Evolutionary conservation across 2,888 invertebrate species (phyloP), one percentile per base, ranked within the genome.

Genomic region (Mystacides longicornis): DNA sequence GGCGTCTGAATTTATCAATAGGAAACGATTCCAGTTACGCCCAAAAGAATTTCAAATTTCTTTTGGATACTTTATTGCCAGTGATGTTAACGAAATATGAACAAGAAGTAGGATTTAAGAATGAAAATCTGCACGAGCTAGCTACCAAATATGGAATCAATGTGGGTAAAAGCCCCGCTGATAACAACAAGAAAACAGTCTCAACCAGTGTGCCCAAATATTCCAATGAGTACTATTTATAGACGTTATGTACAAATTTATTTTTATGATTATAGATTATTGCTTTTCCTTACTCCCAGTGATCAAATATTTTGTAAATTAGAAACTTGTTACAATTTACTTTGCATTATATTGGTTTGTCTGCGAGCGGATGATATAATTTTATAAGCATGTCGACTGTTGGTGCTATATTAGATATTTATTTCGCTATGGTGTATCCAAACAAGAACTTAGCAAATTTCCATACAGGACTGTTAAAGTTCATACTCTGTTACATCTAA

Each of bases 21-120:
- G 73, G 71, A 33, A 74, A 72, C 54, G 73, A 76, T 60, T 70
- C 73, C 23, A 73, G 70, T 65, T 75, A 75, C 60, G 70, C 74
- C 42, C 75, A 77, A 67, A 84, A 83, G 72, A 87, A 87, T 75
- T 82, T 79, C 62, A 82, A 80, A 68, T 92, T 85, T 74, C 78
- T 87, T 61, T 73, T 85, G 65, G 81, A 80, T 64, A 83, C 78
- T 56, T 78, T 86, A 59, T 77, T 83, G 73, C 81, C 80, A 60
- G 73, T 81, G 57, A 80, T 81, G 66, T 80, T 85, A 60, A 78
- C 80, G 64, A 75, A 78, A 64, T 85, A 83, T 65, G 76, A 76
- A 60, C 80, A 81, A 62, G 77, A 78, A 60, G 77, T 79, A 52
- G 80, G 81, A 49, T 81, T 82, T 62, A 80, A 82, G 48, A 79